Percentiles rank a stretch among this genome's conserved stretches.
Evolutionary conservation across 2,888 invertebrate genomes (phyloP).

Genomic region (Drosophila recens): DNA sequence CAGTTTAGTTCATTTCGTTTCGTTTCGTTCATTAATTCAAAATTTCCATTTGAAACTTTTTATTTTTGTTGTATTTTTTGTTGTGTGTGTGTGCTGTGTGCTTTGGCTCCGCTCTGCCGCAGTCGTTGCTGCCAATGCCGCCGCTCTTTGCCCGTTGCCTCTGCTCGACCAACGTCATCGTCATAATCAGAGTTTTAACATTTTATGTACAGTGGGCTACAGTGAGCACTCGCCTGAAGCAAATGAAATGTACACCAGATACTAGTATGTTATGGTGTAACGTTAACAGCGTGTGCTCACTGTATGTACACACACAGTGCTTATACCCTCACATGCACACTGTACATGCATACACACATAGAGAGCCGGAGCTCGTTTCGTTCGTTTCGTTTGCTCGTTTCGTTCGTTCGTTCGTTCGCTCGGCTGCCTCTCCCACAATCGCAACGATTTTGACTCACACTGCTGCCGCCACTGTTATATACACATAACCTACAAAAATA

Average conservation of each 20-base stretch:
- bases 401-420: conserved; percentile 48
- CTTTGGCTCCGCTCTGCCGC: conserved; percentile 63
- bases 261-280: conserved; percentile 8
- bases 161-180: conserved; percentile 63
- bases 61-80: conserved; percentile 33
- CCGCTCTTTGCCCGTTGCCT: conserved; percentile 47
- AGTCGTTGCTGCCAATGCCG: conserved; percentile 63
- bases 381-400: conserved; percentile 38
- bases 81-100: conserved; percentile 50
- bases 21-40: conserved; percentile 84
- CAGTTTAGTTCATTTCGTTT: conserved; percentile 83
- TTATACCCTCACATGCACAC: conserved; percentile 55
- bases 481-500: conserved; percentile 84
- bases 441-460: conserved; percentile 74
- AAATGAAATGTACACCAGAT: conserved; percentile 5
- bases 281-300: conserved; percentile 29
- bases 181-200: conserved; percentile 80
- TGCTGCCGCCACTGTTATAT: conserved; percentile 76
- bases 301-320: conserved; percentile 63
- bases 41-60: conserved; percentile 84
- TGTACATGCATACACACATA: conserved; percentile 34
- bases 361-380: conserved; percentile 65
- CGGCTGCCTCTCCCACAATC: conserved; percentile 75
- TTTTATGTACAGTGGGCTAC: conserved; percentile 73
- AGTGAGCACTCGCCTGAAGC: conserved; percentile 37